Conservation (phyloP, 2,797 vertebrate genomes). For the Scomberomorus guttatus region DNA sequence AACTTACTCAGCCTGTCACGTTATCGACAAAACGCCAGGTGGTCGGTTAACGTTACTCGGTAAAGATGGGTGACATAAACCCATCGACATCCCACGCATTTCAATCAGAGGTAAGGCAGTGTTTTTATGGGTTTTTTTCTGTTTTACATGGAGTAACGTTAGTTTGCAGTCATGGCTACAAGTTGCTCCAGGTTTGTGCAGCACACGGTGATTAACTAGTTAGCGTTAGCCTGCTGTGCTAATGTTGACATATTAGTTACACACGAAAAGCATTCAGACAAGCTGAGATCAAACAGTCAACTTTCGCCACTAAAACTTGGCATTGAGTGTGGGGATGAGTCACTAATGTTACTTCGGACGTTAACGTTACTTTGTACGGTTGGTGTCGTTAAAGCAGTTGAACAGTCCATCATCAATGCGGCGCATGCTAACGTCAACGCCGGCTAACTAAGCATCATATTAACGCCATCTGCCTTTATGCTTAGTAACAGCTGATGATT, state of each 20-base stretch:
- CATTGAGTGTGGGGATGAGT: not conserved
- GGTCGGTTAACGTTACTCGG: conserved; percentile 15
- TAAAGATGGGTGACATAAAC: conserved; percentile 80
- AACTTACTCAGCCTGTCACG: conserved; percentile 26
- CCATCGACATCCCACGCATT: conserved; percentile 79
- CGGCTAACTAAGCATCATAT: conserved; percentile 27
- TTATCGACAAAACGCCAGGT: conserved; percentile 46
- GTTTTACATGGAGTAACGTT: conserved; percentile 15
- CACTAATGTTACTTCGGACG: not conserved
- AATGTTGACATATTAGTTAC: conserved; percentile 69
- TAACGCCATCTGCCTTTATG: not conserved
- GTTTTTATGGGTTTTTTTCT: conserved; percentile 24
- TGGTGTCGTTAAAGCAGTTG: not conserved
- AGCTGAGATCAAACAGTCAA: accelerated
- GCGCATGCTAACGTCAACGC: conserved; percentile 64
- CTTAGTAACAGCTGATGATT: not conserved
- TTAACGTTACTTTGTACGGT: not conserved
- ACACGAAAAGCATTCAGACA: not conserved
- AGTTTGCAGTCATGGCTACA: conserved; percentile 44
- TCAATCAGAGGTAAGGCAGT: conserved; percentile 77
- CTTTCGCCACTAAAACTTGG: not conserved
- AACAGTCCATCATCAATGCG: conserved; percentile 71
- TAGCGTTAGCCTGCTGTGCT: conserved; percentile 60
- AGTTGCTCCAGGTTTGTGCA: conserved; percentile 55
- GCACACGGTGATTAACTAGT: conserved; percentile 52